Percentiles rank a stretch among this genome's conserved stretches.
These are phyloP conservation scores for Rotaria macrura DNA, from an alignment of 2,888 invertebrate genomes.

Conservation along the genomic window DNA sequence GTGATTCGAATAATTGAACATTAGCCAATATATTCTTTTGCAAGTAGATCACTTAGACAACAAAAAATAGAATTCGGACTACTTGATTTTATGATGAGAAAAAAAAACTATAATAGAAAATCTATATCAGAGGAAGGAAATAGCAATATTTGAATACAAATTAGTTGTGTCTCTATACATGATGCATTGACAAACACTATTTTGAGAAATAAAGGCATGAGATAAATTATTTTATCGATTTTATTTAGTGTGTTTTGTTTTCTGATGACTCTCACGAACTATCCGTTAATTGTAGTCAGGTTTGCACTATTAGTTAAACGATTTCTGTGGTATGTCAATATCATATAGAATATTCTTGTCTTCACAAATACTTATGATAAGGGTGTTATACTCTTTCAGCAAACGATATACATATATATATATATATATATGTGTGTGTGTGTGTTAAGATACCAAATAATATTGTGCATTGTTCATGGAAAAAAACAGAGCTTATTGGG, in stretches of 20 bases:
- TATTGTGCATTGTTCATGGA: neutral
- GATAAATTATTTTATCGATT: too few relatives aligned
- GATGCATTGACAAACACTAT: neutral
- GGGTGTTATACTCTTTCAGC: neutral
- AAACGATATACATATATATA: too few relatives aligned
- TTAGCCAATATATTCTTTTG: too few relatives aligned
- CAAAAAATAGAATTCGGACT: neutral
- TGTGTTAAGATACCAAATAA: neutral
- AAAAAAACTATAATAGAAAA: neutral
- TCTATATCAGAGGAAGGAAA: neutral
- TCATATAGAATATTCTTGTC: neutral
- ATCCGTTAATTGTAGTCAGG: neutral
- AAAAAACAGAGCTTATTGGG: neutral
- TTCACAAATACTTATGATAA: neutral
- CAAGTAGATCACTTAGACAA: too few relatives aligned
- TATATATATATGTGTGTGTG: too few relatives aligned
- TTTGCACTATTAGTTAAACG: neutral
- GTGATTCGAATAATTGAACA: neutral
- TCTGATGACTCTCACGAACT: neutral
- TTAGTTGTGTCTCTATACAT: neutral
- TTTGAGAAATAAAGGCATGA: too few relatives aligned
- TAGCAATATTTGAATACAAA: neutral
- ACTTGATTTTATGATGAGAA: neutral
- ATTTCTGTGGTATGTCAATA: neutral
- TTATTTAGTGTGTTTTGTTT: too few relatives aligned